These are phyloP conservation scores for Nymphicus hollandicus DNA, from an alignment of 2,113 vertebrate genomes.

Conservation along the genomic window DNA sequence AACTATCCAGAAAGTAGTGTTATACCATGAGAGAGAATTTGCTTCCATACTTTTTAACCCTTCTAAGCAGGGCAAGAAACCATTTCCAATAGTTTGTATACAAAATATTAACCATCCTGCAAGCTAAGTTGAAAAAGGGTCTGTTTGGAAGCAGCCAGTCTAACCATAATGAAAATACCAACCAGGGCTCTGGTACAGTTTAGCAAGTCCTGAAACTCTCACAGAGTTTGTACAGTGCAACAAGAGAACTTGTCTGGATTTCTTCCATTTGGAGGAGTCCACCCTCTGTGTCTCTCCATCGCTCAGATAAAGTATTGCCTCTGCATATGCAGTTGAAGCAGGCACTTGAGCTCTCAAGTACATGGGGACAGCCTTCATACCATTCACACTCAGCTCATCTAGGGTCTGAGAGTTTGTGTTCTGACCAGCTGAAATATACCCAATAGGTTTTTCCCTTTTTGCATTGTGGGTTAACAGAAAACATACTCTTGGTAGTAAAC, in stretches of 20 bases:
- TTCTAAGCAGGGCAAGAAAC: background rate
- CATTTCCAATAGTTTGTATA: background rate
- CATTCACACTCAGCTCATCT: background rate
- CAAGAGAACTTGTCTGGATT: background rate
- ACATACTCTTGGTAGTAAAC: fast-evolving
- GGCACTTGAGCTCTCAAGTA: background rate
- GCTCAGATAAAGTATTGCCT: background rate
- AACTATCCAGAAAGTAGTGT: background rate
- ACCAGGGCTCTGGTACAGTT: background rate
- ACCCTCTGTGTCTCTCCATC: background rate
- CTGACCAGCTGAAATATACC: background rate
- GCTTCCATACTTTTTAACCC: background rate
- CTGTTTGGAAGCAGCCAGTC: background rate
- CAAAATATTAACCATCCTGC: background rate
- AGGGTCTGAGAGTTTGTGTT: background rate
- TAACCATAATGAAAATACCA: background rate
- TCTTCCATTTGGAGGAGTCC: background rate
- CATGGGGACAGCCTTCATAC: fast-evolving
- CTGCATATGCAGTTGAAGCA: background rate
- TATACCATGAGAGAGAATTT: background rate
- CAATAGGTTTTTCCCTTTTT: background rate
- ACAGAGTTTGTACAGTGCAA: fast-evolving
- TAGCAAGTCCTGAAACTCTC: background rate
- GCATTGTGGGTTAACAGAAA: background rate
- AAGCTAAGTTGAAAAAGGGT: background rate